phyloP scores from a whole-genome alignment of 1,140 invertebrate species.

The Gyrodactylus bullatarudis region DNA sequence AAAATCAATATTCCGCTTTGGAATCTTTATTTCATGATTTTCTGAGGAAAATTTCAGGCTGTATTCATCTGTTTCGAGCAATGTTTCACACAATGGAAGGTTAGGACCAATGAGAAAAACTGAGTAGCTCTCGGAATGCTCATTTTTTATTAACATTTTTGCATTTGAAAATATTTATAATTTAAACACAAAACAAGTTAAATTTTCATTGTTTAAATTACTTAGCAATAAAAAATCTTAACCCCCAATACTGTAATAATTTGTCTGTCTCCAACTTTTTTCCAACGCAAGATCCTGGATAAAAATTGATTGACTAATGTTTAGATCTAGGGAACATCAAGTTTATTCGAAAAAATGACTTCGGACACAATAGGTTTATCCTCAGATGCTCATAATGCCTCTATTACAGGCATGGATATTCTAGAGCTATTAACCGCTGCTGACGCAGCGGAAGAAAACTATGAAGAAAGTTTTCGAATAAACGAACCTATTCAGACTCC shows the following conservation, averaged over 20 bases:
- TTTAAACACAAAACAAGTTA: background rate
- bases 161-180: background rate
- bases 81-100: background rate
- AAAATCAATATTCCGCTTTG: background rate
- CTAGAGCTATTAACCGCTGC: background rate
- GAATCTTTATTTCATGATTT: background rate
- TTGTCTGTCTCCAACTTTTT: background rate
- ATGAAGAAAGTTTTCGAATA: background rate
- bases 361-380: background rate
- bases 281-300: background rate
- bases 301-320: background rate
- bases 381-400: background rate
- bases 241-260: background rate
- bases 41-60: background rate
- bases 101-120: background rate
- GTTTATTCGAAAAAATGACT: background rate
- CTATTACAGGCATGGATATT: background rate
- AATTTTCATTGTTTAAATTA: background rate
- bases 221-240: background rate
- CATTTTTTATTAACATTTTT: background rate
- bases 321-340: background rate
- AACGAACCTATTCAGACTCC: background rate
- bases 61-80: background rate
- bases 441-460: background rate
- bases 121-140: too few species aligned